These are phyloP conservation scores for Diogma glabrata DNA, from an alignment of 2,888 invertebrate genomes.

Conservation along the genomic window DNA sequence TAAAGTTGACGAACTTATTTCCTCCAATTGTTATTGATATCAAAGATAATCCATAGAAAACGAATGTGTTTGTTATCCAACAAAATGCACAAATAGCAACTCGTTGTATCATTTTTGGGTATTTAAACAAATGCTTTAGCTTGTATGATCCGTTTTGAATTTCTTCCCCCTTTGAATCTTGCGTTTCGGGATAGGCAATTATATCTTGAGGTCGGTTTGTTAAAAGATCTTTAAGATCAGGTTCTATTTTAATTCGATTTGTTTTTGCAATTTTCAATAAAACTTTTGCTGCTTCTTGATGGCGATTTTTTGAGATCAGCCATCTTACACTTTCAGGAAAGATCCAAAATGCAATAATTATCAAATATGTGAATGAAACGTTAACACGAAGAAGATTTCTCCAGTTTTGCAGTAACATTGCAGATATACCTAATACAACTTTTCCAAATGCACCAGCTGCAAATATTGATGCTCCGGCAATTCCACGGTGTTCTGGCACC, in stretches of 20 bases:
- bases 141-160: no score
- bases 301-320: conserved; percentile 46
- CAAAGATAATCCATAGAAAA: conserved; percentile 69
- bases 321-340: conserved; percentile 36
- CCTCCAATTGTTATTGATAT: conserved; percentile 63
- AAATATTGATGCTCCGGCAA: conserved; percentile 52
- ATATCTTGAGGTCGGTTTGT: neutral
- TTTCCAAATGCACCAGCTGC: conserved; percentile 54
- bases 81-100: conserved; percentile 57
- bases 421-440: conserved; percentile 46
- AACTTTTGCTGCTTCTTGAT: conserved; percentile 40
- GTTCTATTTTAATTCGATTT: conserved; percentile 32
- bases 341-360: conserved; percentile 50
- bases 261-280: conserved; percentile 45
- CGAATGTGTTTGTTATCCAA: conserved; percentile 68
- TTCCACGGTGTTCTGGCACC: conserved; percentile 52
- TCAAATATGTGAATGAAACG: conserved; percentile 50
- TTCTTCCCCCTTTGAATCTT: no score
- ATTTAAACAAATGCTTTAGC: conserved; percentile 12
- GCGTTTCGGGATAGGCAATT: no score
- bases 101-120: conserved; percentile 27
- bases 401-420: conserved; percentile 36
- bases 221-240: neutral
- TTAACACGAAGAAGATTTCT: conserved; percentile 44
- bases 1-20: conserved; percentile 65